Conservation (phyloP, 2,888 invertebrate species). For the Drosophila imparisetae region DNA sequence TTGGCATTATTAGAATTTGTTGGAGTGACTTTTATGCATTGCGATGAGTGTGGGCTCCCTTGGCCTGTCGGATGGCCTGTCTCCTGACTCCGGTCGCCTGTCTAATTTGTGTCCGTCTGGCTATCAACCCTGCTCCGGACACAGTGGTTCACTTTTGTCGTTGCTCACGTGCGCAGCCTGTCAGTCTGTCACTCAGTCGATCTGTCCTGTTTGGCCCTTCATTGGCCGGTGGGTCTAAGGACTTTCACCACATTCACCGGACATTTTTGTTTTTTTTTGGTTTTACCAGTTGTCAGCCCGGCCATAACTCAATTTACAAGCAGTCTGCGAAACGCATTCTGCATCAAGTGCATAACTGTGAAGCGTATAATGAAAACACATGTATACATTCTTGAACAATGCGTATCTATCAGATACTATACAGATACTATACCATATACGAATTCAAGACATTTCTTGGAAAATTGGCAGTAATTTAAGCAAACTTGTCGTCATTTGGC, state of each 20-base stretch:
- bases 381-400: background rate
- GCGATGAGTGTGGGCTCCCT: slow-evolving; percentile 17
- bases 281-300: slow-evolving; percentile 15
- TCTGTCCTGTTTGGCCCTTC: slow-evolving; percentile 11
- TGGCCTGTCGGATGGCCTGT: slow-evolving; percentile 18
- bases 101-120: slow-evolving; percentile 16
- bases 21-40: slow-evolving; percentile 46
- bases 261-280: slow-evolving; percentile 18
- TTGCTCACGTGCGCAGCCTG: slow-evolving; percentile 31
- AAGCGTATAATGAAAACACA: slow-evolving; percentile 5
- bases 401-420: background rate
- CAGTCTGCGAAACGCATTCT: slow-evolving; percentile 25
- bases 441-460: slow-evolving; percentile 23
- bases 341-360: slow-evolving; percentile 10
- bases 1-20: slow-evolving; percentile 63
- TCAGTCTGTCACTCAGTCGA: slow-evolving; percentile 11
- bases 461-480: slow-evolving; percentile 48
- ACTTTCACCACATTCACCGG: slow-evolving; percentile 12
- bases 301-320: slow-evolving; percentile 57
- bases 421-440: slow-evolving; percentile 1
- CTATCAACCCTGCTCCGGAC: slow-evolving; percentile 43
- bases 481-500: slow-evolving; percentile 63
- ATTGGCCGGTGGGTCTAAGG: slow-evolving; percentile 14
- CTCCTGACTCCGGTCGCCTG: slow-evolving; percentile 24
- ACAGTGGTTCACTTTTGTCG: slow-evolving; percentile 21